Base-by-base conservation (phyloP, 2,797 vertebrate species). In the Linurgus olivaceus region DNA sequence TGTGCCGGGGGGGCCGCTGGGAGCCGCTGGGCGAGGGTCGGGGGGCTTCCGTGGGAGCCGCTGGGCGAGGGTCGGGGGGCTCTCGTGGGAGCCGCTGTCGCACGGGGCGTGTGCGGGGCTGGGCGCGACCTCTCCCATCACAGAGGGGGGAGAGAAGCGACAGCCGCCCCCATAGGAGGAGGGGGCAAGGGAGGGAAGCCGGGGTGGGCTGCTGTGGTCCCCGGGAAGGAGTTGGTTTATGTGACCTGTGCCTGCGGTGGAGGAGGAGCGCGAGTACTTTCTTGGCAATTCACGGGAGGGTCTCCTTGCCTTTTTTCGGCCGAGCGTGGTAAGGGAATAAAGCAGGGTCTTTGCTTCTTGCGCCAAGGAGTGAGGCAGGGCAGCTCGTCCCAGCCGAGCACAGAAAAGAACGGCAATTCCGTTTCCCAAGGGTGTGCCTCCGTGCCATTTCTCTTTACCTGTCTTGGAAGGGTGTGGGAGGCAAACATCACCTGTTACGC, bases 201-300 rank as follows among this genome's bases (percentile, higher is more conserved):
- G 10, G 6, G 17, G 3, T 18, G 75, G 61, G 47, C 17, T 66
- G 4, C 75, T 7, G 67, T 10, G 62, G 19, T 33, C 40, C 33
- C 8, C 9, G 3, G 51, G 47, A 82, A 40, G 52, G 73, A 20
- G 73, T 44, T 52, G 48, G 3, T 68, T 7, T 15, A 3, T 31
- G 67, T 18, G 2, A 35, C 45, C 52, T 59, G 33, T 21, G 61
- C 26, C 28, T 14, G 58, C 11, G 9, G 4, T 11, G 42, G 37
- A 37, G 25, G 14, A n/a, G 51, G 3, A 54, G 17, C 9, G 35
- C 38, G 3, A 33, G 66, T 7, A 31, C 54, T 88, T 74, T 40
- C 17, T 23, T 4, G 25, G 31, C 35, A 17, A 7, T 40, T 71
- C 5, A 2, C 0, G 2, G 2, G 16, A 18, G 54, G 71, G 25